These are phyloP conservation scores for Embiotoca jacksoni DNA, from an alignment of 2,113 vertebrate genomes.

Conservation along the genomic window DNA sequence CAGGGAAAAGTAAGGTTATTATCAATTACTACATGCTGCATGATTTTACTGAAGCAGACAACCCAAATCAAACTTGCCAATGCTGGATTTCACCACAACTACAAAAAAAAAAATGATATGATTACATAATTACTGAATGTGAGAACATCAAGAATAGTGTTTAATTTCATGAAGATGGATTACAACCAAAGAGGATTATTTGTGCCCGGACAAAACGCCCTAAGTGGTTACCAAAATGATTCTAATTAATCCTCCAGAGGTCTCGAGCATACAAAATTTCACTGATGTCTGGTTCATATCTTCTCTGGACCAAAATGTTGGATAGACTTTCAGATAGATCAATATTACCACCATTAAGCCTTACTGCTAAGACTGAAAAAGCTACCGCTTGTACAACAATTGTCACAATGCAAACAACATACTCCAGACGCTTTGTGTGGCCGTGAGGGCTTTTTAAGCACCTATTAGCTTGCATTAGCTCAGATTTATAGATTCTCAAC, in stretches of 20 bases:
- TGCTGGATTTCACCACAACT: too few species aligned
- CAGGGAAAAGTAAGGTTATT: too few species aligned
- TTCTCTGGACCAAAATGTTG: background rate
- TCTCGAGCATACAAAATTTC: background rate
- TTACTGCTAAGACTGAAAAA: background rate
- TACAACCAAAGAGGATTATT: too few species aligned
- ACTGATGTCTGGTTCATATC: background rate
- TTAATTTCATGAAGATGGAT: too few species aligned
- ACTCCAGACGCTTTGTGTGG: background rate
- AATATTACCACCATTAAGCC: background rate
- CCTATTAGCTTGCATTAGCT: slow-evolving; percentile 36
- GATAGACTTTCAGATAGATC: background rate
- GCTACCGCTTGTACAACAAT: background rate
- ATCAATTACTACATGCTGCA: too few species aligned
- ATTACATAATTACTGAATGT: too few species aligned
- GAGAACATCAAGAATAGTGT: too few species aligned
- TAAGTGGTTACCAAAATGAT: too few species aligned
- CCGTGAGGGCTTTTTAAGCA: slow-evolving; percentile 1
- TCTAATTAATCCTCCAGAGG: background rate
- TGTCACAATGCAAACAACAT: slow-evolving; percentile 23
- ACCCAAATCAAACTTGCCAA: too few species aligned
- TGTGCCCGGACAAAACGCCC: too few species aligned
- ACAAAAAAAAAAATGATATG: too few species aligned
- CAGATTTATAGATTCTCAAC: slow-evolving; percentile 10
- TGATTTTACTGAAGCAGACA: too few species aligned